phyloP scores from a whole-genome alignment of 1,140 invertebrate genomes.

The Papilio polytes region DNA sequence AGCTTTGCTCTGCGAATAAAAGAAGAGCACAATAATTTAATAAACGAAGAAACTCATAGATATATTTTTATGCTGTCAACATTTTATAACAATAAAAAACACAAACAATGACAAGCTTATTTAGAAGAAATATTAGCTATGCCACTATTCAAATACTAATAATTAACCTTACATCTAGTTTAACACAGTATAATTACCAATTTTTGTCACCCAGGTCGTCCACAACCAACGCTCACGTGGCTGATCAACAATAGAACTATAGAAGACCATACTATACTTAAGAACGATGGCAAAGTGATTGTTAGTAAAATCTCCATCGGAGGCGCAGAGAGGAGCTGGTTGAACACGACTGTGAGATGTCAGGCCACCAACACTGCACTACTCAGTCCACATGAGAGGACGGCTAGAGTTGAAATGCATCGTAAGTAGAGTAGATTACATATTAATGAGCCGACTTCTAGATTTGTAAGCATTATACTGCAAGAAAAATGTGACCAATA shows the following conservation, averaged over 20 bases:
- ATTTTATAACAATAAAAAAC: no score
- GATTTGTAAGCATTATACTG: background rate
- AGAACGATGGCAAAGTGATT: slow-evolving; percentile 88
- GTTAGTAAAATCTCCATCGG: slow-evolving; percentile 90
- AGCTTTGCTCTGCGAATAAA: no score
- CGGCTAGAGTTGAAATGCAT: slow-evolving; percentile 90
- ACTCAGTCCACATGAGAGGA: slow-evolving; percentile 90
- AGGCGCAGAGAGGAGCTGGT: slow-evolving; percentile 88
- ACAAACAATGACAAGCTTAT: background rate
- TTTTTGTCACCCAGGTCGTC: slow-evolving; percentile 87
- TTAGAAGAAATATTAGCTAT: background rate
- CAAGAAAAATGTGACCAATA: background rate
- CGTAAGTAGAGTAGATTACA: slow-evolving; percentile 86
- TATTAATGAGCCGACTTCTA: no score
- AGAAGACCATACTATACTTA: slow-evolving; percentile 83
- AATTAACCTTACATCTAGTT: background rate
- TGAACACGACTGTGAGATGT: slow-evolving; percentile 92
- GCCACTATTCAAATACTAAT: background rate
- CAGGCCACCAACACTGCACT: slow-evolving; percentile 93
- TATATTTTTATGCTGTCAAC: no score
- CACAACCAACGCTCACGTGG: slow-evolving; percentile 91
- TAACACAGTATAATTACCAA: background rate
- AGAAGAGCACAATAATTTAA: background rate
- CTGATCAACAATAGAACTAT: slow-evolving; percentile 89
- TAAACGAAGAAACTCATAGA: no score